Evolutionary conservation across 2,797 vertebrate species (phyloP).

Genomic region (Lycodopsis pacificus): DNA sequence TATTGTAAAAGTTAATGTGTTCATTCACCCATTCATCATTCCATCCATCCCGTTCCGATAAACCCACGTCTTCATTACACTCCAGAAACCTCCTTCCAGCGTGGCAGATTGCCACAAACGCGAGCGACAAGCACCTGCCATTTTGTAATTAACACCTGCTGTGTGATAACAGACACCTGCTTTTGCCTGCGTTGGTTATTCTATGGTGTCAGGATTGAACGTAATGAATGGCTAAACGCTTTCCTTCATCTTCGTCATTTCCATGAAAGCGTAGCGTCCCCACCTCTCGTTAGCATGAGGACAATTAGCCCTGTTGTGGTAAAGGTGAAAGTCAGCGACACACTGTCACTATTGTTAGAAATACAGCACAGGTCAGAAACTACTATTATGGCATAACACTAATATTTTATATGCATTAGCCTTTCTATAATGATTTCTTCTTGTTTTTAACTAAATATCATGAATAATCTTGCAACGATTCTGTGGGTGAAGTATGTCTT

Average conservation of each 20-base stretch:
- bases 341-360: background rate
- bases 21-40: conserved; percentile 8
- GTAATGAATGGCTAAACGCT: conserved; percentile 52
- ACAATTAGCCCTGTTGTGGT: background rate
- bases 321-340: conserved; percentile 1
- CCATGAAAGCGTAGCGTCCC: conserved; percentile 19
- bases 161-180: conserved; percentile 63
- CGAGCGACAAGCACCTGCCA: conserved; percentile 63
- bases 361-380: background rate
- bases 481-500: too few relatives aligned
- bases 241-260: conserved; percentile 37
- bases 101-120: conserved; percentile 53
- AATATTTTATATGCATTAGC: too few relatives aligned
- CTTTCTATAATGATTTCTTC: background rate
- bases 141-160: conserved; percentile 69
- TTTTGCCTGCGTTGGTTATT: conserved; percentile 53
- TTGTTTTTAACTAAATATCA: background rate
- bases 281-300: background rate
- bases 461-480: background rate
- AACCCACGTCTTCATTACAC: conserved; percentile 45
- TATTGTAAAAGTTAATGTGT: conserved; percentile 18
- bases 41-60: conserved; percentile 9
- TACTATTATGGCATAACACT: too few relatives aligned
- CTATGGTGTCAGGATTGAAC: conserved; percentile 34
- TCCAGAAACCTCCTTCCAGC: conserved; percentile 4